Evolutionary conservation across 2,797 vertebrate species (phyloP), one percentile per base, ranked within the genome.

Genomic region (Chelon auratus): DNA sequence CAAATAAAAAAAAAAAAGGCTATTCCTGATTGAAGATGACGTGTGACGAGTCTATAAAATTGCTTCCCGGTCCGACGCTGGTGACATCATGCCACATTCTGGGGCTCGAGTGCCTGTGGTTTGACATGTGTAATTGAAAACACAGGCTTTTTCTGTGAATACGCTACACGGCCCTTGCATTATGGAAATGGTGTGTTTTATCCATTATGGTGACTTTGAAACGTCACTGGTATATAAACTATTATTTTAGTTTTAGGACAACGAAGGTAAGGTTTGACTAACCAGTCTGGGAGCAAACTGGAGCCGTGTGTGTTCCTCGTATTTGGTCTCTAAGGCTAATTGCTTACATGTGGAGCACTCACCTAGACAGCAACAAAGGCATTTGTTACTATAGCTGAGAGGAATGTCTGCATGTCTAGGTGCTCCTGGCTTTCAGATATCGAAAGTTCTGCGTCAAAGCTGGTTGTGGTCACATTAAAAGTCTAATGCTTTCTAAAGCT

Each of bases 51-150:
- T 72, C 45, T 48, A 14, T 22, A 39, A 78, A 84, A 73, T 78
- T 55, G 85, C 84, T 85, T 87, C 84, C 90, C 68, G 75, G 68
- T 75, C 74, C 66, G 66, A 62, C 47, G 73, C 67, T 43, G 75
- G 72, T 92, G 93, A 94, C 89, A 87, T 91, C 92, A 92, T 87
- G 51, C 74, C 82, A 81, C 83, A 84, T 90, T 84, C 86, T 76
- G 72, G 48, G 75, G 47, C 73, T 52, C 14, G 72, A 68, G 66
- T 78, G 69, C 75, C 66, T 85, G 85, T 70, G 79, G 83, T 89
- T 82, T 69, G 67, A 81, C 78, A 73, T 64, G 57, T 82, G 79
- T 77, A 85, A 88, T 75, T 83, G 70, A 76, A 82, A 89, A 62
- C 63, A 61, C 71, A 75, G 59, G 11, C 39, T 52, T 66, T 65